Percentiles rank a stretch among this genome's conserved stretches.
Conservation (phyloP, 2,113 vertebrate species). For the Ammodytes dubius region DNA sequence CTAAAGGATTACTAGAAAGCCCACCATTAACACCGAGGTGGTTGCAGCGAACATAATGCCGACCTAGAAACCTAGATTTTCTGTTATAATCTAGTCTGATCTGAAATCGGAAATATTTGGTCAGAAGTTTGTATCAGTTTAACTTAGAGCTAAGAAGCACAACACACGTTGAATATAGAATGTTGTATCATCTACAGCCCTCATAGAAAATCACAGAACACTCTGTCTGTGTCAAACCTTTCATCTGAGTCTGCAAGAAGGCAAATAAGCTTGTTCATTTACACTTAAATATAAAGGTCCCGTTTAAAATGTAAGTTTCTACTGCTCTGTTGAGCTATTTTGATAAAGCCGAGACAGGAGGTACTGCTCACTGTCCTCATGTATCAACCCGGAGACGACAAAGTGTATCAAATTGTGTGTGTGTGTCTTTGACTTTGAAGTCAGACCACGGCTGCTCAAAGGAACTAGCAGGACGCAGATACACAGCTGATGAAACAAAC, state of each 20-base stretch:
- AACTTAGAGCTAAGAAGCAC: not conserved
- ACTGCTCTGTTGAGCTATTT: conserved; percentile 1
- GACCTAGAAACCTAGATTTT: conserved; percentile 13
- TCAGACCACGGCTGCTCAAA: conserved; percentile 38
- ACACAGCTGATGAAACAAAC: conserved; percentile 57
- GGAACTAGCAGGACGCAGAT: conserved; percentile 34
- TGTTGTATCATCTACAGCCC: too few relatives aligned
- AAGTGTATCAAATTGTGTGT: conserved; percentile 33
- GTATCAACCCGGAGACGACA: conserved; percentile 21
- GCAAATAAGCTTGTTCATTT: not conserved
- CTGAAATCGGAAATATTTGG: not conserved
- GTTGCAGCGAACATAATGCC: not conserved
- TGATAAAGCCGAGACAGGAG: conserved; percentile 21
- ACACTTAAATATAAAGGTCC: not conserved
- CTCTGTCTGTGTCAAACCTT: not conserved
- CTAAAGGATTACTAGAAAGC: conserved; percentile 43
- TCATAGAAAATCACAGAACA: too few relatives aligned
- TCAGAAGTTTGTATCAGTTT: not conserved
- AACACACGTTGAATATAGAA: too few relatives aligned
- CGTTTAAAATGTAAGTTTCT: not conserved
- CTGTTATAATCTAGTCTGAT: not conserved
- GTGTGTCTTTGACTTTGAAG: conserved; percentile 47
- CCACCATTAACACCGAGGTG: not conserved
- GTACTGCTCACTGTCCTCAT: conserved; percentile 23
- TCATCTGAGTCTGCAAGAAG: not conserved